Evolutionary conservation across 2,888 invertebrate genomes (phyloP).

Genomic region (Hirtodrosophila alboralis): DNA sequence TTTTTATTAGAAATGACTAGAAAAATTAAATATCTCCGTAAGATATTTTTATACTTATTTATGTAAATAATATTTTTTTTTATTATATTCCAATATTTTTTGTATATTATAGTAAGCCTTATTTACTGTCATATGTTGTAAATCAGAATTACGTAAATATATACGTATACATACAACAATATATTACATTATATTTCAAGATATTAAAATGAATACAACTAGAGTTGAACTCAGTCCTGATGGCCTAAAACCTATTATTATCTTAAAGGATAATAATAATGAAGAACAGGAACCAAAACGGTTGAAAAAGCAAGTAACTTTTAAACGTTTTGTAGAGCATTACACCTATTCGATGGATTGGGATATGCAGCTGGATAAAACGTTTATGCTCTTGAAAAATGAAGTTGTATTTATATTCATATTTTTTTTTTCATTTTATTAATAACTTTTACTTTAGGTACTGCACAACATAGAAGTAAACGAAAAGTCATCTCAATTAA

Average conservation of each 20-base stretch:
- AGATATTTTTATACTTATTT: too few relatives aligned
- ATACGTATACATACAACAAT: too few relatives aligned
- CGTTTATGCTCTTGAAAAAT: slow-evolving; percentile 1
- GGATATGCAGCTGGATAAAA: slow-evolving; percentile 9
- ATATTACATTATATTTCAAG: background rate
- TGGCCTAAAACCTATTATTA: slow-evolving; percentile 15
- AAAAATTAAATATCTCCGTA: too few relatives aligned
- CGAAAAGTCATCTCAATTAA: background rate
- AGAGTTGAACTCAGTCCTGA: background rate
- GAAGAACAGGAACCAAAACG: background rate
- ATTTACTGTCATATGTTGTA: too few relatives aligned
- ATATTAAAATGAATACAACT: slow-evolving; percentile 6
- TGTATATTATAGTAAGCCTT: too few relatives aligned
- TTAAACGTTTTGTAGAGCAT: slow-evolving; percentile 43
- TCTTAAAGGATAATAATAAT: background rate
- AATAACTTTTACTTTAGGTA: slow-evolving; percentile 2
- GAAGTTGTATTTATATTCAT: slow-evolving; percentile 16
- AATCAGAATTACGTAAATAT: too few relatives aligned
- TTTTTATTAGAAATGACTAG: too few relatives aligned
- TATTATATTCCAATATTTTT: too few relatives aligned
- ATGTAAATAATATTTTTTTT: too few relatives aligned
- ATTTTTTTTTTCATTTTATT: background rate
- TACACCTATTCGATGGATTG: slow-evolving; percentile 26
- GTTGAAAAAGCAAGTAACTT: slow-evolving; percentile 42
- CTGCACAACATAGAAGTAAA: background rate